A percentile compares a stretch with the other conserved stretches of the same genome.
These are phyloP conservation scores for Pseudomugil gertrudae DNA, from an alignment of 2,797 vertebrate genomes.

Conservation along the genomic window DNA sequence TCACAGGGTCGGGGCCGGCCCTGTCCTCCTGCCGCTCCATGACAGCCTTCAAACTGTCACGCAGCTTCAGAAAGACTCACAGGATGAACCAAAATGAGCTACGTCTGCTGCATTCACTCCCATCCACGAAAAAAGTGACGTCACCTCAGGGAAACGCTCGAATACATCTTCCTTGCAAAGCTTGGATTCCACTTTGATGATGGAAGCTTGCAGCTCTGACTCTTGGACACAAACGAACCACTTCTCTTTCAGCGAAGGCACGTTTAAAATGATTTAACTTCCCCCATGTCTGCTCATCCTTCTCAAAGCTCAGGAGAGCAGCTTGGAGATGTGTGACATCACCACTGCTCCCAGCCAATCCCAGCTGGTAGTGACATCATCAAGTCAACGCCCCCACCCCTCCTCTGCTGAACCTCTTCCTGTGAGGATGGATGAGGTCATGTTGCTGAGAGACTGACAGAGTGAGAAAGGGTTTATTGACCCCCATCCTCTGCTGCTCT, in stretches of 20 bases:
- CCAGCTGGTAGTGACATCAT: conserved; percentile 84
- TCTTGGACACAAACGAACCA: not conserved
- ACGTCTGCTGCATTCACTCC: no score
- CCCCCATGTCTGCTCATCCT: conserved; percentile 28
- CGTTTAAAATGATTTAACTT: conserved; percentile 48
- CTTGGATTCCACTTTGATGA: no score
- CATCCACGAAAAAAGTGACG: conserved; percentile 15
- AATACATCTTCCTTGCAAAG: not conserved
- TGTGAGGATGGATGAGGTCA: conserved; percentile 71
- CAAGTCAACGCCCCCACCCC: conserved; percentile 82
- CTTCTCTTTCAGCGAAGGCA: not conserved
- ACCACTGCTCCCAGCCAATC: conserved; percentile 85
- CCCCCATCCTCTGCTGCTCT: not conserved
- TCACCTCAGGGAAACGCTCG: conserved; percentile 6
- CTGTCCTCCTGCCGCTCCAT: conserved; percentile 44
- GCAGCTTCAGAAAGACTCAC: conserved; percentile 11
- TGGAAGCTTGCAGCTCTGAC: not conserved
- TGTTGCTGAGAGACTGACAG: conserved; percentile 36
- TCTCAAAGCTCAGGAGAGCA: conserved; percentile 91
- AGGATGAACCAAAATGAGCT: not conserved
- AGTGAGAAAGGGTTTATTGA: not conserved
- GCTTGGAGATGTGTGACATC: conserved; percentile 95
- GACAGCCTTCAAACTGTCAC: conserved; percentile 48
- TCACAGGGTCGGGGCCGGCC: conserved; percentile 30
- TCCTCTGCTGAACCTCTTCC: conserved; percentile 67